Conservation (phyloP, 2,797 vertebrate genomes). For the Naso thynnoides region DNA sequence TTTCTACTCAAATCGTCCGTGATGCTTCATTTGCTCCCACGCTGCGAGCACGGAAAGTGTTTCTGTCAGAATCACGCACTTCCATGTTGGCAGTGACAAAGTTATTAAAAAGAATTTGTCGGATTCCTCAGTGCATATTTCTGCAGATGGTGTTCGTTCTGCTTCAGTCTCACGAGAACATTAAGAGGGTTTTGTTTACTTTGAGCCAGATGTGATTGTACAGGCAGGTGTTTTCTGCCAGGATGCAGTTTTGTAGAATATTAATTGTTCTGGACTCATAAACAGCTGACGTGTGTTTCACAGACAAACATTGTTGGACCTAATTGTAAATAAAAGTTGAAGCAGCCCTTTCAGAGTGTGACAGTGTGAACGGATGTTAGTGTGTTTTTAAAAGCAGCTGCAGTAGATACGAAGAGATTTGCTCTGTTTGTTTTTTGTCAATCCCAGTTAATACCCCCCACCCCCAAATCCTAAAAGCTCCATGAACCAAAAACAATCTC, state of each 20-base stretch:
- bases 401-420: slow-evolving; percentile 29
- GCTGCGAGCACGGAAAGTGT: neutral
- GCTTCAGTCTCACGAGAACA: neutral
- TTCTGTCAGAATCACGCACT: neutral
- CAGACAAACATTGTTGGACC: slow-evolving; percentile 64
- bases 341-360: slow-evolving; percentile 27
- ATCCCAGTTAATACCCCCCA: slow-evolving; percentile 11
- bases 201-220: slow-evolving; percentile 23
- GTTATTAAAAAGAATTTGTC: too few species aligned
- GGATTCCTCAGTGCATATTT: neutral
- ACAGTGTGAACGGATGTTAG: slow-evolving; percentile 20
- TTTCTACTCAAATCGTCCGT: neutral
- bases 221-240: neutral
- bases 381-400: slow-evolving; percentile 47
- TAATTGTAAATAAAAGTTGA: slow-evolving; percentile 69
- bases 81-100: neutral
- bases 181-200: neutral
- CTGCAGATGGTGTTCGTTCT: neutral
- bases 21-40: neutral
- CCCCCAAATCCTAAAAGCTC: neutral
- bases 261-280: neutral
- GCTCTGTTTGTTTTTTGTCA: slow-evolving; percentile 44
- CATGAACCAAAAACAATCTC: slow-evolving; percentile 21
- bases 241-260: slow-evolving; percentile 19
- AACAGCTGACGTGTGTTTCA: slow-evolving; percentile 17